Evolutionary conservation across 2,113 vertebrate species (phyloP).

Genomic region (Cebus imitator): DNA sequence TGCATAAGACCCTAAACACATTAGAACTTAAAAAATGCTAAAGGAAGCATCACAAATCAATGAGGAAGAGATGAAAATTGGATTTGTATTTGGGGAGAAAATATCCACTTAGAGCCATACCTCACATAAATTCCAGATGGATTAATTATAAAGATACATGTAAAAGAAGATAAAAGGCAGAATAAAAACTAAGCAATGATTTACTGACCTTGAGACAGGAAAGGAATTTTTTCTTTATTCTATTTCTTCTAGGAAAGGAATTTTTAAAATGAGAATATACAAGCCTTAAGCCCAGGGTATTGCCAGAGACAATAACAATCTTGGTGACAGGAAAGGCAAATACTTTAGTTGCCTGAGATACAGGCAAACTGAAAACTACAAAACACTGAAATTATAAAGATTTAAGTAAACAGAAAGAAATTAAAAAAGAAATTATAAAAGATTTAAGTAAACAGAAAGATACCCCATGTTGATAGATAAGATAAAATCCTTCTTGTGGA

Average conservation of each 20-base stretch:
- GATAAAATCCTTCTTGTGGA: no score
- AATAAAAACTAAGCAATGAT: not conserved
- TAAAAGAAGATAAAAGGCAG: not conserved
- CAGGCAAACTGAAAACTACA: no score
- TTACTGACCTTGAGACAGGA: not conserved
- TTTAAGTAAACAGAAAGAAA: not conserved
- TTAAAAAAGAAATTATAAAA: no score
- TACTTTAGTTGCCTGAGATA: not conserved
- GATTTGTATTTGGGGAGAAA: not conserved
- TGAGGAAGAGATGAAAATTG: not conserved
- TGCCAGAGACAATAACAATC: not conserved
- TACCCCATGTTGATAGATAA: no score
- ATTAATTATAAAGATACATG: not conserved
- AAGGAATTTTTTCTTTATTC: not conserved
- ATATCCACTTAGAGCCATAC: not conserved
- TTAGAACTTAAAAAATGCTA: not conserved
- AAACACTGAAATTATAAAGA: no score
- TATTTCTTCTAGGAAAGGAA: not conserved
- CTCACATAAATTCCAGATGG: not conserved
- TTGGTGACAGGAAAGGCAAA: not conserved
- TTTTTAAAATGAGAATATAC: slow-evolving; percentile 23
- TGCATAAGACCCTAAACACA: not conserved
- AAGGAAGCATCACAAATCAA: not conserved
- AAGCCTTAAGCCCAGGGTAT: not conserved
- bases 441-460: not conserved